Percentiles rank a stretch among this genome's conserved stretches.
Evolutionary conservation across 2,113 vertebrate genomes (phyloP).

Genomic region (Urocolius indicus): DNA sequence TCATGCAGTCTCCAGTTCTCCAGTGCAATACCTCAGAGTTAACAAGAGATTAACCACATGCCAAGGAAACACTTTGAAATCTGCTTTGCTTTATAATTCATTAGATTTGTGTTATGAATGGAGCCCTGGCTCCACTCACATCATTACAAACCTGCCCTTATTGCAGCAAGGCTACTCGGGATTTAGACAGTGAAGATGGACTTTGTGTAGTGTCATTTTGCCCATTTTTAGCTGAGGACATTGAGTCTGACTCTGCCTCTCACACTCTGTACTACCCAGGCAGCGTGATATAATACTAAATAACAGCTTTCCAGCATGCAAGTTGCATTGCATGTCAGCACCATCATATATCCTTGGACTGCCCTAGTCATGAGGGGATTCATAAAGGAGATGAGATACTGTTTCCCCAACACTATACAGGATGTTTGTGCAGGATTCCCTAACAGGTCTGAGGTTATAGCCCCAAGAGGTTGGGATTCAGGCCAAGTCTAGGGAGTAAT

Average conservation of each 20-base stretch:
- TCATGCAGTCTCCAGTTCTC: neutral
- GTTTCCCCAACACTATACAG: neutral
- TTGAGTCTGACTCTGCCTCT: neutral
- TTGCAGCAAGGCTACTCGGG: neutral
- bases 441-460: neutral
- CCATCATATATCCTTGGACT: fast-evolving
- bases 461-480: neutral
- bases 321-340: neutral
- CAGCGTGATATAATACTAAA: fast-evolving
- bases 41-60: neutral
- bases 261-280: neutral
- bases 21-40: neutral
- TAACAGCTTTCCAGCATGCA: neutral
- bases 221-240: neutral
- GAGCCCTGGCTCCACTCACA: neutral
- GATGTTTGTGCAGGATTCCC: neutral
- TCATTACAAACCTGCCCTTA: neutral
- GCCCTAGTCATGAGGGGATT: neutral
- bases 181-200: neutral
- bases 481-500: neutral
- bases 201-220: fast-evolving
- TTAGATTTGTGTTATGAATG: neutral
- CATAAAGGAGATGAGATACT: no score
- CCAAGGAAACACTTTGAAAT: neutral
- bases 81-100: neutral